These are phyloP conservation scores for Cyclophora albipunctata DNA, from an alignment of 2,888 invertebrate species.

Conservation along the genomic window DNA sequence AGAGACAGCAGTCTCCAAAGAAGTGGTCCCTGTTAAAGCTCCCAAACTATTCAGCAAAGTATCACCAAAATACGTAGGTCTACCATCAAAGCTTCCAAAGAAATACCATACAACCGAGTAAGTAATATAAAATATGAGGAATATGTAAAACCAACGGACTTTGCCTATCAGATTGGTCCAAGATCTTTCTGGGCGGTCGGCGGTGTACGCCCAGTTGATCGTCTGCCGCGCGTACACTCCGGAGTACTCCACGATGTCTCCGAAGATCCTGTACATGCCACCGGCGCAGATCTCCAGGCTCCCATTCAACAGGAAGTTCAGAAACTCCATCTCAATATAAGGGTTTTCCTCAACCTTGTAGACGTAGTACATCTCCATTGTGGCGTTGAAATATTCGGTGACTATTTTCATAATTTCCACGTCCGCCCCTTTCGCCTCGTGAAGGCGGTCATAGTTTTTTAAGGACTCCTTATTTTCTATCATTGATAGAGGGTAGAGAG, in stretches of 20 bases:
- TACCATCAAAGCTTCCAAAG: constrained; percentile 33
- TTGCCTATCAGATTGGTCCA: constrained; percentile 44
- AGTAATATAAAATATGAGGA: constrained; percentile 41
- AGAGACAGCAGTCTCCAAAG: constrained; percentile 35
- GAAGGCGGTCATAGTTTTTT: constrained; percentile 32
- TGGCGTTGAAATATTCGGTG: constrained; percentile 41
- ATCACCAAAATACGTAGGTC: constrained; percentile 24
- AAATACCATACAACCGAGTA: constrained; percentile 40
- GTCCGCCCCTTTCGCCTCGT: constrained; percentile 37
- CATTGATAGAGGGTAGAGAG: constrained; percentile 38
- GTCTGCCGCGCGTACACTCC: constrained; percentile 45
- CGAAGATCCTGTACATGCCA: constrained; percentile 47
- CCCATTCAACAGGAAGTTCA: constrained; percentile 41
- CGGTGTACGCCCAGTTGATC: constrained; percentile 46
- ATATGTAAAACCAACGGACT: constrained; percentile 40
- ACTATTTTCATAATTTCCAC: constrained; percentile 48
- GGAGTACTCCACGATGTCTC: constrained; percentile 47
- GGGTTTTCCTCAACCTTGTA: constrained; percentile 32
- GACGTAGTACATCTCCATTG: constrained; percentile 36
- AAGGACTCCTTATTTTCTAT: constrained; percentile 28
- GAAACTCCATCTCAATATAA: constrained; percentile 21
- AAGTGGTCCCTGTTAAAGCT: constrained; percentile 38
- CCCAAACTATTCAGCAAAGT: constrained; percentile 48
- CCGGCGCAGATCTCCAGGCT: constrained; percentile 51
- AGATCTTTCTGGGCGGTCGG: constrained; percentile 34